Evolutionary conservation across 2,797 vertebrate species (phyloP), one percentile per base, ranked within the genome.

Genomic region (Dendrocincla tyrannina): DNA sequence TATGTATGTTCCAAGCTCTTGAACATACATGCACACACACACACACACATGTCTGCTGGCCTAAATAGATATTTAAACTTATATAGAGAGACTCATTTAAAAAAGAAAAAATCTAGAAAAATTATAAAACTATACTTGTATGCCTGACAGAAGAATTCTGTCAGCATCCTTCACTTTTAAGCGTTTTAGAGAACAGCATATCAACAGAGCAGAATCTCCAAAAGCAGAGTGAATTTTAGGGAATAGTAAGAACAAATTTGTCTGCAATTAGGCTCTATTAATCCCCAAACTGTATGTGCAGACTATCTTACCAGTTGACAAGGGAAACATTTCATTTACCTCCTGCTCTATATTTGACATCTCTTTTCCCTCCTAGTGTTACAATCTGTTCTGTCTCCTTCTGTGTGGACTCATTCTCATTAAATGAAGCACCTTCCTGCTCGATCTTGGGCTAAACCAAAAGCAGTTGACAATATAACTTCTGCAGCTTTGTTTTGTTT

Each of bases 291-390:
- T 20, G 25, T 70, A 67, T 3, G 0, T 46, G 13, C 37, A 79
- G 53, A 13, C 25, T 85, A 12, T 75, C 16, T 73, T 63, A 82
- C 10, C 35, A 79, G 33, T 7, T 79, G 52, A 67, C 42, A 96
- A 46, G 37, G 32, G 37, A 69, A 97, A 84, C 8, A 39, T 72
- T 95, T 67, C 5, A 64, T 74, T 84, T 87, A 47, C 49, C 63
- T 73, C 24, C 42, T 96, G n/a, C 0, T 0, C 22, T 47, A 11
- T 64, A 87, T 73, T 59, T 92, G 83, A 88, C 46, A 42, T 50
- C 11, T 64, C 41, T 68, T 67, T 84, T 70, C 50, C 63, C 64
- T 89, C 72, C 39, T 84, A 18, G 13, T 73, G 46, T 25, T 74
- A 35, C 63, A 85, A 32, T 67, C 68, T 83, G 52, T 79, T 68